A percentile compares a stretch with the other conserved stretches of the same genome.
These are phyloP conservation scores for Diplodus puntazzo DNA, from an alignment of 2,797 vertebrate species.

Conservation along the genomic window DNA sequence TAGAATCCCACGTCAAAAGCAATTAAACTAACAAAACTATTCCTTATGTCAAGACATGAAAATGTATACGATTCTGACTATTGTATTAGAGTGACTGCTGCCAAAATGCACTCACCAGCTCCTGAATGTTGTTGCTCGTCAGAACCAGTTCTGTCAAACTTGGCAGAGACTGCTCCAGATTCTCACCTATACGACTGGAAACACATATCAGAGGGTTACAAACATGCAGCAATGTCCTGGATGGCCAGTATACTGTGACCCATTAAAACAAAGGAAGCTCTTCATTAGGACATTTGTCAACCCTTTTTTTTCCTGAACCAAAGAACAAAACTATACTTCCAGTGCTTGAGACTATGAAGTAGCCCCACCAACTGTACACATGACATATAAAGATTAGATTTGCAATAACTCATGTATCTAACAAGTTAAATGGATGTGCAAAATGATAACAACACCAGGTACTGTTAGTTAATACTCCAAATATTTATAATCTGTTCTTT, in stretches of 20 bases:
- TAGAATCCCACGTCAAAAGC: too few relatives aligned
- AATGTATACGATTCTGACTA: background rate
- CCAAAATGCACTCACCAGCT: constrained; percentile 88
- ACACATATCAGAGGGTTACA: constrained; percentile 8
- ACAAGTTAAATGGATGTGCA: background rate
- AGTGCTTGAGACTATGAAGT: too few relatives aligned
- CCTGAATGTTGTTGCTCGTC: constrained; percentile 97
- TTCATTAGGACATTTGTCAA: background rate
- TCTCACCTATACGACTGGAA: constrained; percentile 93
- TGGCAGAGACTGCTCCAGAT: constrained; percentile 91
- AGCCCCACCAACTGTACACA: too few relatives aligned
- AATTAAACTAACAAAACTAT: too few relatives aligned
- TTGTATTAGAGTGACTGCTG: background rate
- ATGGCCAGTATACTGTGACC: background rate
- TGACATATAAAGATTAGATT: too few relatives aligned
- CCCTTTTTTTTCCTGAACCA: too few relatives aligned
- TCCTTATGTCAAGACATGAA: too few relatives aligned
- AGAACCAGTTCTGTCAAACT: constrained; percentile 92
- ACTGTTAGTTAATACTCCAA: background rate
- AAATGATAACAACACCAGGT: background rate
- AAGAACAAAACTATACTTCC: background rate
- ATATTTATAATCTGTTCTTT: background rate
- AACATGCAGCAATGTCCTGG: background rate
- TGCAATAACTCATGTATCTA: too few relatives aligned
- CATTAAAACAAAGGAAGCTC: background rate